These are phyloP conservation scores for Campoplex nolae DNA, from an alignment of 2,888 invertebrate species.

Conservation along the genomic window DNA sequence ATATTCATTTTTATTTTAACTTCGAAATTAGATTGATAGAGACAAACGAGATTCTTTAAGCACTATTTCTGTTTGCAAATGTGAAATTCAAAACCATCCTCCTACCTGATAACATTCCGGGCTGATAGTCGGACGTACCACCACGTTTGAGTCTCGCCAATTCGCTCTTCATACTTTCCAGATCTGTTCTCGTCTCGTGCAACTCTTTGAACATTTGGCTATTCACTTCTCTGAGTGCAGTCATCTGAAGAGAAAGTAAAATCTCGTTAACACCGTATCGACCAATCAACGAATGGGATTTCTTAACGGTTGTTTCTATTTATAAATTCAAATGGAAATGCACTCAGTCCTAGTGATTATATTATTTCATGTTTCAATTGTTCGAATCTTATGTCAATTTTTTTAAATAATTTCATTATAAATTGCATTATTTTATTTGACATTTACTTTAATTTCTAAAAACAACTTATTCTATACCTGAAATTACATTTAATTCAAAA, in stretches of 20 bases:
- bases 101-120: slow-evolving; percentile 83
- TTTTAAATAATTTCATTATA: neutral
- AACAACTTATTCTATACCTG: too few relatives aligned
- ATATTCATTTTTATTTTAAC: slow-evolving; percentile 7
- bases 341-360: neutral
- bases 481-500: too few relatives aligned
- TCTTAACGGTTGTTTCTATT: neutral
- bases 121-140: slow-evolving; percentile 80
- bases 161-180: slow-evolving; percentile 81
- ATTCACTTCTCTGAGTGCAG: slow-evolving; percentile 89
- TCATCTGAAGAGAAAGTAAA: slow-evolving; percentile 76
- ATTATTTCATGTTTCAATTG: neutral
- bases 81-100: slow-evolving; percentile 50
- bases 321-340: neutral
- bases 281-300: neutral
- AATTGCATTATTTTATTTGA: neutral
- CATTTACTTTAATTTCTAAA: neutral
- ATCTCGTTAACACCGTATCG: neutral
- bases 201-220: slow-evolving; percentile 91
- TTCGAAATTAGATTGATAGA: neutral
- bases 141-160: slow-evolving; percentile 78
- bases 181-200: slow-evolving; percentile 89
- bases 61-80: slow-evolving; percentile 16
- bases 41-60: neutral
- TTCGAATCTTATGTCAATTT: neutral